Percentiles rank a stretch among this genome's conserved stretches.
phyloP scores from a whole-genome alignment of 2,113 vertebrate genomes.

The Mesocricetus auratus region DNA sequence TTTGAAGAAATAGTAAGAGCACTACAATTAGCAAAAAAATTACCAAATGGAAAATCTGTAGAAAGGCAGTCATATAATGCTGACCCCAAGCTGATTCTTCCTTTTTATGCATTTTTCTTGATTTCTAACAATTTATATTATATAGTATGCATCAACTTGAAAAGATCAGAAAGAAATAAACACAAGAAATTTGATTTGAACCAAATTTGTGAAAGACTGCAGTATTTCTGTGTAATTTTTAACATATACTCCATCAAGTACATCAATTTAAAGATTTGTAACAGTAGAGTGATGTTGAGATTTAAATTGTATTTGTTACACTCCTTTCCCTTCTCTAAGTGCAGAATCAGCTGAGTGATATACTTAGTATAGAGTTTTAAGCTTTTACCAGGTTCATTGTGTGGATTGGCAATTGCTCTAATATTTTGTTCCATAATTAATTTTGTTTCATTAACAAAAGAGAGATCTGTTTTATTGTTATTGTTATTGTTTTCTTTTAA shows the following conservation, averaged over 20 bases:
- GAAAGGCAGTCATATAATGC: neutral
- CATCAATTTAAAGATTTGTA: neutral
- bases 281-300: neutral
- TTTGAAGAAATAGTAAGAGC: slow-evolving; percentile 30
- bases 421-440: neutral
- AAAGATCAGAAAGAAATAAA: neutral
- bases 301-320: neutral
- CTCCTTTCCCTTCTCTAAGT: neutral
- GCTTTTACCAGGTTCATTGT: neutral
- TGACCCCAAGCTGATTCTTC: neutral
- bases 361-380: neutral
- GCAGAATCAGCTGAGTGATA: neutral
- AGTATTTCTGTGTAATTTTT: neutral
- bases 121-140: too few species aligned
- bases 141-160: neutral
- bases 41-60: neutral
- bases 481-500: neutral
- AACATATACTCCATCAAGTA: neutral
- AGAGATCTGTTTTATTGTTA: neutral
- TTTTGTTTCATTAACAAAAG: neutral
- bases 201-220: neutral
- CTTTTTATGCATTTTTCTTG: neutral
- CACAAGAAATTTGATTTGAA: neutral
- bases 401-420: neutral
- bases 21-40: neutral